Evolutionary conservation across 2,797 vertebrate species (phyloP).

Genomic region (Neosilurus hyrtlii): DNA sequence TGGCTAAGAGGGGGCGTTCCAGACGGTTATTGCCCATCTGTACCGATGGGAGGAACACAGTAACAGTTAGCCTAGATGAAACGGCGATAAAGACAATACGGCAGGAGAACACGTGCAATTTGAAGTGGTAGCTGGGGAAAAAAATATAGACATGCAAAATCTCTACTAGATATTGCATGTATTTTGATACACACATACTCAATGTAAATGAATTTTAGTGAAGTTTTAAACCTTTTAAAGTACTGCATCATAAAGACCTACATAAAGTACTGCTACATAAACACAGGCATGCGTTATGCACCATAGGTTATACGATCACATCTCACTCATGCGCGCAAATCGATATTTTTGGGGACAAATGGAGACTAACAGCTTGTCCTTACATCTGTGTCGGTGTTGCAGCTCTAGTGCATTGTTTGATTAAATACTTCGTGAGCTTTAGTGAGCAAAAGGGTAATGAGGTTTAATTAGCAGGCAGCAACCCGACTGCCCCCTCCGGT

Average conservation of each 20-base stretch:
- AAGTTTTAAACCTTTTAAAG: neutral
- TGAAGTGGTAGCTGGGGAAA: neutral
- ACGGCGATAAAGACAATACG: neutral
- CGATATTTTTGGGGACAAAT: slow-evolving; percentile 24
- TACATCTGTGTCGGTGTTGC: slow-evolving; percentile 9
- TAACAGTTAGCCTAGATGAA: slow-evolving; percentile 39
- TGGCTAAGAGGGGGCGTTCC: slow-evolving; percentile 13
- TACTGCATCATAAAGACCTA: neutral
- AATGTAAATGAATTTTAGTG: neutral
- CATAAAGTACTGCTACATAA: neutral
- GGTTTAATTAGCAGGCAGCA: slow-evolving; percentile 49
- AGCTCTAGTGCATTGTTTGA: slow-evolving; percentile 28
- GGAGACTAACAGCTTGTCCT: slow-evolving; percentile 38
- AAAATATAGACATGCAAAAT: neutral
- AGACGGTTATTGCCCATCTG: slow-evolving; percentile 25
- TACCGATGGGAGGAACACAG: slow-evolving; percentile 43
- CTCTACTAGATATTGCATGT: neutral
- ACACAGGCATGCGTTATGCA: slow-evolving; percentile 2
- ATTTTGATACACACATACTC: neutral
- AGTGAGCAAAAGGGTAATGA: slow-evolving; percentile 45
- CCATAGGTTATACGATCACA: slow-evolving; percentile 29
- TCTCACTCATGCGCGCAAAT: slow-evolving; percentile 7
- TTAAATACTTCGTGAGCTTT: slow-evolving; percentile 48
- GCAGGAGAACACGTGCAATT: neutral
- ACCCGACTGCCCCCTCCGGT: slow-evolving; percentile 12